Evolutionary conservation across 2,888 invertebrate species (phyloP), one percentile per base, ranked within the genome.

Genomic region (Metallyticus violacea): DNA sequence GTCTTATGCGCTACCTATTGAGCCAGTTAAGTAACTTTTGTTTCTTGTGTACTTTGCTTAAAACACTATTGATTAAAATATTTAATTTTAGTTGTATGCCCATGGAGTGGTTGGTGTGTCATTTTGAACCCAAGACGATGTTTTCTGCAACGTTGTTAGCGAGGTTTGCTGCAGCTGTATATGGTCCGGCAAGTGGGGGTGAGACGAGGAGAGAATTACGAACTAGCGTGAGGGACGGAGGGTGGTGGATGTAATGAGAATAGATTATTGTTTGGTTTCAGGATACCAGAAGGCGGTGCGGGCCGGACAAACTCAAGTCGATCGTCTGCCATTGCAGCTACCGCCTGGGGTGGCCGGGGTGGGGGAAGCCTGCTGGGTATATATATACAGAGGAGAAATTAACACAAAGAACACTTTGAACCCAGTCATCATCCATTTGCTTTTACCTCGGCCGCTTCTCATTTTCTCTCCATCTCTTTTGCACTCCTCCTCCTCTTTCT

Each of bases 171-270:
- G 40, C 40, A 62, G 40, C 40, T 62, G 40, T 62, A 62, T 22
- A 62, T 62, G 40, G 40, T 62, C 40, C 40, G 93, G 84, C 86
- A 87, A 93, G 92, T 92, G 92, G 92, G 93, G 92, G 86, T 84
- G 87, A 81, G 87, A 81, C 30, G 25, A 62, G 85, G 85, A 81
- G 87, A 81, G 87, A 85, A 86, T 81, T 87, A 85, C 85, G 81
- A 88, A 86, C 85, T 79, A 86, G 82, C 77, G 27, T 88, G 88
- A 87, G 81, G 87, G 88, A 86, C 88, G 88, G 26, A 87, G 30
- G 81, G 87, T 88, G 85, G 88, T 87, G 83, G 88, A 87, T 29
- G 85, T 79, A 79, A 79, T 79, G 85, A 79, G 79, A 85, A 62
- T 85, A 79, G 85, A 85, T 79, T 79, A 85, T 79, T 85, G 85